phyloP scores from a whole-genome alignment of 2,888 invertebrate genomes.

The Callimorpha dominula region DNA sequence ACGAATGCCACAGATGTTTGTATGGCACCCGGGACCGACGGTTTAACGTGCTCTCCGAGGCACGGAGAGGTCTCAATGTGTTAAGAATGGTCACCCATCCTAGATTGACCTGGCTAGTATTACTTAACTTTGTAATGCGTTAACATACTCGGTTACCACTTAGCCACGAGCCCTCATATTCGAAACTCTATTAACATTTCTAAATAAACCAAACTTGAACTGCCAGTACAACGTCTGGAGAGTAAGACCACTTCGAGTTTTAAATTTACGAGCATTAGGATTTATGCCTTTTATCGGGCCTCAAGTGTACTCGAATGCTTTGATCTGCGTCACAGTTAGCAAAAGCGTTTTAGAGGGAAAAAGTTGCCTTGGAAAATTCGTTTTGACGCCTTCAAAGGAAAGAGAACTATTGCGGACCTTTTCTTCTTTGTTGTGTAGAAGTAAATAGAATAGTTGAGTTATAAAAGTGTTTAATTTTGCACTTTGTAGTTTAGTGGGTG shows the following conservation, averaged over 20 bases:
- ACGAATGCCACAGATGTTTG: too few relatives aligned
- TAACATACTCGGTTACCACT: too few relatives aligned
- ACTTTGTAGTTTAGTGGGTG: constrained; percentile 31
- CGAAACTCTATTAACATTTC: constrained; percentile 8
- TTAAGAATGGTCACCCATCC: too few relatives aligned
- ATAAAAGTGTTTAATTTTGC: constrained; percentile 43
- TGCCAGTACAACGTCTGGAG: constrained; percentile 31
- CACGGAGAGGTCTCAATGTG: too few relatives aligned
- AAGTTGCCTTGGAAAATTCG: constrained; percentile 62
- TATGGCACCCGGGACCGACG: too few relatives aligned
- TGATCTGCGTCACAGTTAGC: constrained; percentile 65
- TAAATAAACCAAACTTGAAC: constrained; percentile 22
- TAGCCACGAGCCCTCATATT: too few relatives aligned
- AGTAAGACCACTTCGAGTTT: constrained; percentile 32
- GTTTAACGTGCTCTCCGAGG: too few relatives aligned
- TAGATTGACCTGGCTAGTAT: too few relatives aligned
- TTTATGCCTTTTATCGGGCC: constrained; percentile 54
- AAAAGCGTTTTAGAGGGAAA: constrained; percentile 63
- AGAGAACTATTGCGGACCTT: constrained; percentile 60
- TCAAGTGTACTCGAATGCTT: constrained; percentile 62
- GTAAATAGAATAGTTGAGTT: constrained; percentile 50
- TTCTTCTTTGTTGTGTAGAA: constrained; percentile 48
- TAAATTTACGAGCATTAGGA: constrained; percentile 48
- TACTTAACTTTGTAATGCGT: too few relatives aligned
- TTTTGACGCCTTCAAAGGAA: constrained; percentile 55